Evolutionary conservation across 2,113 vertebrate genomes (phyloP).

Genomic region (Tyto alba): DNA sequence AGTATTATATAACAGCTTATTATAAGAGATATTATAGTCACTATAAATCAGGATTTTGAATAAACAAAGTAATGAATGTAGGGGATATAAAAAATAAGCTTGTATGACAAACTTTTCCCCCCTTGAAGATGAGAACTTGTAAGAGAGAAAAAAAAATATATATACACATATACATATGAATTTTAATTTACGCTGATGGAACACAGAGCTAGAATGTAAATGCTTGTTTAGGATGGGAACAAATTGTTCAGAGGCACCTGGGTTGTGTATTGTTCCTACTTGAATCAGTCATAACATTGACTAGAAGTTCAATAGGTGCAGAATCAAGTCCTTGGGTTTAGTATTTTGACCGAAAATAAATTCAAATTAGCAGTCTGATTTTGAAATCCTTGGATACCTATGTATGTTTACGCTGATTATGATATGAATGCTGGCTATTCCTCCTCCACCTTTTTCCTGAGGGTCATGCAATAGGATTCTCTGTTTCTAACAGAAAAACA

Average conservation of each 20-base stretch:
- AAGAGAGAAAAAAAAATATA: not conserved
- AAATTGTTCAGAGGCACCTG: not conserved
- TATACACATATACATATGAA: not conserved
- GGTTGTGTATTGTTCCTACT: not conserved
- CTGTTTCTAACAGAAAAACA: not conserved
- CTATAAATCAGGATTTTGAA: conserved; percentile 40
- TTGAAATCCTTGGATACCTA: not conserved
- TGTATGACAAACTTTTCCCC: not conserved
- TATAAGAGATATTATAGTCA: not conserved
- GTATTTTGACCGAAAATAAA: not conserved
- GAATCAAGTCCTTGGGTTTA: not conserved
- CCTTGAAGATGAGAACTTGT: not conserved
- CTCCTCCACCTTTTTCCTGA: not conserved
- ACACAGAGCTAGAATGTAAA: not conserved
- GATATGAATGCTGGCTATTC: not conserved
- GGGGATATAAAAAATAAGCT: not conserved
- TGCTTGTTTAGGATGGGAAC: not conserved
- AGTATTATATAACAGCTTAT: conserved; percentile 36
- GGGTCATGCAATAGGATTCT: not conserved
- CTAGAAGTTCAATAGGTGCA: not conserved
- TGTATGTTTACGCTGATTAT: not conserved
- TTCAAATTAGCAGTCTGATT: not conserved
- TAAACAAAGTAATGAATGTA: conserved; percentile 13
- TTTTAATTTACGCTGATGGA: not conserved
- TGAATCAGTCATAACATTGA: not conserved